Conservation (phyloP, 1,140 invertebrate species). For the Archivesica marissinica region DNA sequence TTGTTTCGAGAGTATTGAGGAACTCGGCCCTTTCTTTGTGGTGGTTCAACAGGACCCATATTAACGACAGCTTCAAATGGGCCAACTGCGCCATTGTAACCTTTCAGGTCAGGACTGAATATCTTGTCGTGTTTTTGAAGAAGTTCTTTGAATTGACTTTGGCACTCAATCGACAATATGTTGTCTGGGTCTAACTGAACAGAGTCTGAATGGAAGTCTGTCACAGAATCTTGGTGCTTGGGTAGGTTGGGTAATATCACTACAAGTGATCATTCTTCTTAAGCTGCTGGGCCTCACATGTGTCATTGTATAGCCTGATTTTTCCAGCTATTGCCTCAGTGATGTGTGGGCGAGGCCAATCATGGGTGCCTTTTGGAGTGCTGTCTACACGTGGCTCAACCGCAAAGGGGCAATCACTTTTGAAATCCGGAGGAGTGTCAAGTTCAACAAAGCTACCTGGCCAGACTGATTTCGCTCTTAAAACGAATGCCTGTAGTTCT, state of each 20-base stretch:
- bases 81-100: conserved; percentile 60
- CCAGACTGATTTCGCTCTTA: conserved; percentile 36
- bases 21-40: conserved; percentile 58
- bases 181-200: conserved; percentile 55
- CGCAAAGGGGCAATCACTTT: conserved; percentile 22
- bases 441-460: conserved; percentile 61
- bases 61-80: conserved; percentile 53
- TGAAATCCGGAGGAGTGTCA: conserved; percentile 27
- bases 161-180: not conserved
- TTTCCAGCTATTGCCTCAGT: conserved; percentile 47
- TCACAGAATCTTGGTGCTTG: not conserved
- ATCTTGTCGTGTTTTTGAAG: conserved; percentile 51
- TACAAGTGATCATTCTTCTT: conserved; percentile 5
- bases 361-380: not conserved
- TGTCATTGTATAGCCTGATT: conserved; percentile 59
- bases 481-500: not conserved
- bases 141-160: not conserved
- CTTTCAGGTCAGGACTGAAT: conserved; percentile 12
- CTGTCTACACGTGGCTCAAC: conserved; percentile 21
- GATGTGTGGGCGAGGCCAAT: conserved; percentile 31
- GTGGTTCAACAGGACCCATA: conserved; percentile 65
- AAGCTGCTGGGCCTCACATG: conserved; percentile 30
- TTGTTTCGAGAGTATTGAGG: conserved; percentile 59
- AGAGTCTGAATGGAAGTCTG: not conserved
- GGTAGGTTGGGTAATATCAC: not conserved